phyloP scores from a whole-genome alignment of 2,113 vertebrate species.

The Stegastes partitus region DNA sequence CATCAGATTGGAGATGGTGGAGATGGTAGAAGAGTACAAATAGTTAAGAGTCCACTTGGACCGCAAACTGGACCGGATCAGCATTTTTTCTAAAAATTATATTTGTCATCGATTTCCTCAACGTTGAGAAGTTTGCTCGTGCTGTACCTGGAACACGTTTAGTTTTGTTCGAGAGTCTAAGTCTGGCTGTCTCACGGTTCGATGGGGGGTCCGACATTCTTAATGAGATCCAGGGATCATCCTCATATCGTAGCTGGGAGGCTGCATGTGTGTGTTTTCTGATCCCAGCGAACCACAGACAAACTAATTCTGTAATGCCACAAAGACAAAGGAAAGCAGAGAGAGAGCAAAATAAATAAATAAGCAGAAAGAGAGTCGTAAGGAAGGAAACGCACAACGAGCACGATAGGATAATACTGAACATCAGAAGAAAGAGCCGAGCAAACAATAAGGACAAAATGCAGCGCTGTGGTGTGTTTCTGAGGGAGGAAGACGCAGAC shows the following conservation, averaged over 20 bases:
- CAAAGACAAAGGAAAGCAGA: not conserved
- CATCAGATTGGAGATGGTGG: no score
- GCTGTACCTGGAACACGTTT: no score
- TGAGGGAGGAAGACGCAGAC: not conserved
- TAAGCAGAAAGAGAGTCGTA: no score
- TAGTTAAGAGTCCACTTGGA: no score
- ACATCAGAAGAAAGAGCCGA: not conserved
- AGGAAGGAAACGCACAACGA: not conserved
- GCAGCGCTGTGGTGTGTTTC: not conserved
- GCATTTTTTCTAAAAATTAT: no score
- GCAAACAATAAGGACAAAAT: not conserved
- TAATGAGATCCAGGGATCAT: slow-evolving; percentile 17
- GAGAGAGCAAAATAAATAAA: no score
- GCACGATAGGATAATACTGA: not conserved
- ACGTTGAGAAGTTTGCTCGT: not conserved
- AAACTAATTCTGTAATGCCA: not conserved
- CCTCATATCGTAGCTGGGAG: not conserved
- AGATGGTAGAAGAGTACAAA: no score
- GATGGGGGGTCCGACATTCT: slow-evolving; percentile 1
- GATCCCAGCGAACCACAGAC: not conserved
- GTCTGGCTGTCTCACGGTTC: not conserved
- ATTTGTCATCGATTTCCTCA: not conserved
- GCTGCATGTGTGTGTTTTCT: not conserved
- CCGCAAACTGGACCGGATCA: no score
- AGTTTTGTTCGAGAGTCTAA: no score